These are phyloP conservation scores for Neoscelio sp. DNA, from an alignment of 2,888 invertebrate genomes.

Conservation along the genomic window DNA sequence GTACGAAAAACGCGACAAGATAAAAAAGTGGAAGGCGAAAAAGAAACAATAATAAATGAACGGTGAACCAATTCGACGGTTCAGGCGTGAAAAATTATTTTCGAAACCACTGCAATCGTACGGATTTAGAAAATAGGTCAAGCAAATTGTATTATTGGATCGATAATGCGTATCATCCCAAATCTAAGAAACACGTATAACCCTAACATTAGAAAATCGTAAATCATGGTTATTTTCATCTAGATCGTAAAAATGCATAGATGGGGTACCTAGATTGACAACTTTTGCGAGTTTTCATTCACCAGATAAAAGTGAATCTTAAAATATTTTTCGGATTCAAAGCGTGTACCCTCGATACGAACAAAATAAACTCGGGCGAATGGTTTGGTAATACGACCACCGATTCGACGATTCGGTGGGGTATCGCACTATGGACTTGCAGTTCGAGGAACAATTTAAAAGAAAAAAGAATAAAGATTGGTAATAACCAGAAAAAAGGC, in stretches of 20 bases:
- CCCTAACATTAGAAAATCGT: too few species aligned
- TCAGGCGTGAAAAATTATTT: constrained; percentile 41
- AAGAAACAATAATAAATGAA: constrained; percentile 32
- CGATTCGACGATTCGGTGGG: constrained; percentile 18
- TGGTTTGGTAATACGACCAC: constrained; percentile 13
- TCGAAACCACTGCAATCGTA: constrained; percentile 43
- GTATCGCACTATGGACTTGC: constrained; percentile 16
- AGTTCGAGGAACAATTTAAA: constrained; percentile 14
- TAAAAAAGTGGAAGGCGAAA: constrained; percentile 4
- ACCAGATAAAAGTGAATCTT: too few species aligned
- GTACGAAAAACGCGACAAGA: background rate
- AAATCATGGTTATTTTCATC: too few species aligned
- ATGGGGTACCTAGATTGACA: too few species aligned
- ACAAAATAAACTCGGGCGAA: background rate
- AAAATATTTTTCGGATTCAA: too few species aligned
- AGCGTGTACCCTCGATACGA: background rate
- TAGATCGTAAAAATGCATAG: too few species aligned
- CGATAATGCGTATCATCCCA: constrained; percentile 41
- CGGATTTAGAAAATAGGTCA: constrained; percentile 51
- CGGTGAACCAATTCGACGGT: constrained; percentile 19
- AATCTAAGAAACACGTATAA: background rate
- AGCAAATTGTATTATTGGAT: constrained; percentile 53
- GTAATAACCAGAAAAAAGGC: constrained; percentile 17
- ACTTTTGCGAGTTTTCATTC: too few species aligned
- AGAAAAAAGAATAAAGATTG: constrained; percentile 4